These are phyloP conservation scores for Hozukius guyotensis DNA, from an alignment of 2,797 vertebrate species.

Conservation along the genomic window DNA sequence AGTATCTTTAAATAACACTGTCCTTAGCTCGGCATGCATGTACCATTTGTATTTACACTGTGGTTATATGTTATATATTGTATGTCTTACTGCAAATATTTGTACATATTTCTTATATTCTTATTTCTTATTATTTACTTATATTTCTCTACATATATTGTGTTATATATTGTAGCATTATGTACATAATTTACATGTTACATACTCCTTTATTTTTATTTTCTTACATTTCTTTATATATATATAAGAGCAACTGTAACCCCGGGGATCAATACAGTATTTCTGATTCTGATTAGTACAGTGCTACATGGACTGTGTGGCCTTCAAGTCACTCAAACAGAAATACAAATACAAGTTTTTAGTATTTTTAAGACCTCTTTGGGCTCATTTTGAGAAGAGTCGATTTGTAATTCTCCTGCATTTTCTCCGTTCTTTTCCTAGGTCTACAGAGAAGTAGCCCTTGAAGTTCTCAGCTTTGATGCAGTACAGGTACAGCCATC, in stretches of 20 bases:
- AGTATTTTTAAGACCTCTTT: neutral
- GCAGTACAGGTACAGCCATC: slow-evolving; percentile 80
- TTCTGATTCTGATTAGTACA: neutral
- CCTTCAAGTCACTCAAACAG: neutral
- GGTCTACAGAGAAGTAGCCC: slow-evolving; percentile 71
- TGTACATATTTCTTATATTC: too few species aligned
- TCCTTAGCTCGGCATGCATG: neutral
- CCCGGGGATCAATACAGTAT: too few species aligned
- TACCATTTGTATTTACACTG: neutral
- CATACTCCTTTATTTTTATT: too few species aligned
- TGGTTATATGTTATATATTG: too few species aligned
- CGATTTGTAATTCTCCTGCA: slow-evolving; percentile 9
- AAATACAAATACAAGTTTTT: neutral
- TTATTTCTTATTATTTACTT: too few species aligned
- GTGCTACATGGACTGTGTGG: neutral
- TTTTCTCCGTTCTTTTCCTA: slow-evolving; percentile 56
- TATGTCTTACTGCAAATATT: too few species aligned
- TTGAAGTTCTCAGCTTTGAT: slow-evolving; percentile 85
- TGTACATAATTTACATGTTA: too few species aligned
- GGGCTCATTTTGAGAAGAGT: neutral
- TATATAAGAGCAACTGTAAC: too few species aligned
- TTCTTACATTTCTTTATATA: too few species aligned
- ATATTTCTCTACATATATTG: too few species aligned
- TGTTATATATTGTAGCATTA: too few species aligned
- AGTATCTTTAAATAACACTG: slow-evolving; percentile 6